Conservation (phyloP, 2,797 vertebrate species). For the Tragopan temminckii region DNA sequence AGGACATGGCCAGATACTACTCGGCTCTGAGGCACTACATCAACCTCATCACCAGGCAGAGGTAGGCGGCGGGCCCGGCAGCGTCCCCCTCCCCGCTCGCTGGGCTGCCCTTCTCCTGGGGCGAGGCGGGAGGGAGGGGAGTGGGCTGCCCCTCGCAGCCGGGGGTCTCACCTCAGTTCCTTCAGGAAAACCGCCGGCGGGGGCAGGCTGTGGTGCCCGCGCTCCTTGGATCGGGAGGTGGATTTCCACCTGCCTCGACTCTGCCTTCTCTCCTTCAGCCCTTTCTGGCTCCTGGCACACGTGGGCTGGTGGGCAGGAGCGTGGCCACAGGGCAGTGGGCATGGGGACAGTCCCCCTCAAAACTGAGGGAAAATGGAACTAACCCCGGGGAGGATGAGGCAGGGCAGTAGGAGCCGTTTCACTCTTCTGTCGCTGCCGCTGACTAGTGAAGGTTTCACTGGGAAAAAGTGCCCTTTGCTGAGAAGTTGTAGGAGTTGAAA, state of each 20-base stretch:
- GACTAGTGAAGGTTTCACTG: not conserved
- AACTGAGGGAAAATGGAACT: not conserved
- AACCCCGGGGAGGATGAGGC: not conserved
- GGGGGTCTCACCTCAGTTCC: not conserved
- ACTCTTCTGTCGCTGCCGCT: not conserved
- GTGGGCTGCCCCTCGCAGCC: not conserved
- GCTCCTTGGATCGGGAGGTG: not conserved
- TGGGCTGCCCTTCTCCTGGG: not conserved
- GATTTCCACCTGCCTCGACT: not conserved
- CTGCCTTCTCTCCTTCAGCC: not conserved
- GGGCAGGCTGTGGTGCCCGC: not conserved
- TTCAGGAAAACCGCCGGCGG: fast-evolving
- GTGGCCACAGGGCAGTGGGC: fast-evolving
- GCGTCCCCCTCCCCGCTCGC: not conserved
- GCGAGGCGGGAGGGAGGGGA: not conserved
- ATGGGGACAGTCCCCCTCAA: fast-evolving
- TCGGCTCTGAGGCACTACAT: slow-evolving; percentile 97
- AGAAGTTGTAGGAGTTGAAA: not conserved
- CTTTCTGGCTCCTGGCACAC: not conserved
- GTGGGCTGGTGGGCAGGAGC: not conserved
- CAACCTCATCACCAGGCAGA: slow-evolving; percentile 98
- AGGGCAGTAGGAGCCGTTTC: not conserved
- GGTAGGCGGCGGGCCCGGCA: slow-evolving; percentile 79
- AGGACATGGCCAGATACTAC: slow-evolving; percentile 98
- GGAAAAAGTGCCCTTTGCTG: not conserved